These are phyloP conservation scores for Eurytoma adleriae DNA, from an alignment of 2,888 invertebrate genomes.

Conservation along the genomic window DNA sequence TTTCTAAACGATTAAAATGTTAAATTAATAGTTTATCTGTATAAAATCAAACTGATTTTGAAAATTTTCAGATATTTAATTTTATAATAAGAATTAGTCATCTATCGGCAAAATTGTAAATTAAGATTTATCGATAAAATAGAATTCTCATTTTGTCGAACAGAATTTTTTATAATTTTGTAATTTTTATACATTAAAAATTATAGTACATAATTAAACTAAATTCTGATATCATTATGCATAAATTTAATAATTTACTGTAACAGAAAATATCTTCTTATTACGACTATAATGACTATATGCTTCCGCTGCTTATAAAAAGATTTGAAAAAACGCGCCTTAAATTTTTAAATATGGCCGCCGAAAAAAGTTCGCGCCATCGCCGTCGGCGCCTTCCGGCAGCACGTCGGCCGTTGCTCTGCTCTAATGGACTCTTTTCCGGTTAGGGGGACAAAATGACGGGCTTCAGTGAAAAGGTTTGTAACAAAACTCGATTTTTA, in stretches of 20 bases:
- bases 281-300: neutral
- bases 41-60: neutral
- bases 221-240: neutral
- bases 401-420: slow-evolving; percentile 59
- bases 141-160: too few species aligned
- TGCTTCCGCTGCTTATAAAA: neutral
- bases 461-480: slow-evolving; percentile 73
- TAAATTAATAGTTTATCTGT: neutral
- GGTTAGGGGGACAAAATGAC: slow-evolving; percentile 68
- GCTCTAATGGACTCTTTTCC: slow-evolving; percentile 68
- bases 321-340: neutral
- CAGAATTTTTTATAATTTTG: too few species aligned
- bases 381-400: slow-evolving; percentile 64
- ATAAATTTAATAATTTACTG: neutral
- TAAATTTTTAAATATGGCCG: neutral
- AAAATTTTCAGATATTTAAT: too few species aligned
- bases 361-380: neutral
- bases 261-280: neutral
- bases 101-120: too few species aligned
- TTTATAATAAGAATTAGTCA: too few species aligned
- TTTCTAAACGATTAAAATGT: neutral
- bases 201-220: too few species aligned
- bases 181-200: too few species aligned
- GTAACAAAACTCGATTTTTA: slow-evolving; percentile 61
- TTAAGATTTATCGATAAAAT: too few species aligned